These are phyloP conservation scores for Prionailurus viverrinus DNA, from an alignment of 2,113 vertebrate species.

Conservation along the genomic window DNA sequence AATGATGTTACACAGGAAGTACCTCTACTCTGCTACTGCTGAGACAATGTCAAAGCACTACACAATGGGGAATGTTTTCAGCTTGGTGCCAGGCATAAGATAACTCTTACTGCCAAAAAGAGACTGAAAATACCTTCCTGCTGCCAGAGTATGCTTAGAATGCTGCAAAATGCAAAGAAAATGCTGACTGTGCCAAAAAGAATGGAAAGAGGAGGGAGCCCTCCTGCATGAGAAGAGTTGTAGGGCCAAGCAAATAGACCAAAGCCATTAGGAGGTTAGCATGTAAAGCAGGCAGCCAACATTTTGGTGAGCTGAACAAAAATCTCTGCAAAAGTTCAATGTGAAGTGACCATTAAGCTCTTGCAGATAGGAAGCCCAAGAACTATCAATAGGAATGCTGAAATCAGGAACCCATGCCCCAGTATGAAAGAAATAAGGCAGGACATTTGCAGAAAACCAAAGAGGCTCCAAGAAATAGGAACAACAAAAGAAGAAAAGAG, in stretches of 20 bases:
- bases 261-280: background rate
- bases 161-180: constrained; percentile 50
- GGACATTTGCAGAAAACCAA: background rate
- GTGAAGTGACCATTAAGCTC: background rate
- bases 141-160: constrained; percentile 67
- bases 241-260: background rate
- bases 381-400: background rate
- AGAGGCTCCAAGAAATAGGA: background rate
- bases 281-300: background rate
- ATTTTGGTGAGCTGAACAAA: constrained; percentile 20
- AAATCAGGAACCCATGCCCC: background rate
- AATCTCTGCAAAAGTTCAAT: background rate
- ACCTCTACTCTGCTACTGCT: background rate
- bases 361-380: background rate
- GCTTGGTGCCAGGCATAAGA: constrained; percentile 59
- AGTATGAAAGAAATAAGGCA: background rate
- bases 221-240: constrained; percentile 9
- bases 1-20: constrained; percentile 61
- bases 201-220: background rate
- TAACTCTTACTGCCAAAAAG: constrained; percentile 67
- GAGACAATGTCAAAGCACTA: constrained; percentile 59
- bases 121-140: constrained; percentile 67
- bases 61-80: constrained; percentile 55
- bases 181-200: constrained; percentile 32
- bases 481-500: background rate